Evolutionary conservation across 2,888 invertebrate genomes (phyloP), one percentile per base, ranked within the genome.

Genomic region (Acrobasis repandana): DNA sequence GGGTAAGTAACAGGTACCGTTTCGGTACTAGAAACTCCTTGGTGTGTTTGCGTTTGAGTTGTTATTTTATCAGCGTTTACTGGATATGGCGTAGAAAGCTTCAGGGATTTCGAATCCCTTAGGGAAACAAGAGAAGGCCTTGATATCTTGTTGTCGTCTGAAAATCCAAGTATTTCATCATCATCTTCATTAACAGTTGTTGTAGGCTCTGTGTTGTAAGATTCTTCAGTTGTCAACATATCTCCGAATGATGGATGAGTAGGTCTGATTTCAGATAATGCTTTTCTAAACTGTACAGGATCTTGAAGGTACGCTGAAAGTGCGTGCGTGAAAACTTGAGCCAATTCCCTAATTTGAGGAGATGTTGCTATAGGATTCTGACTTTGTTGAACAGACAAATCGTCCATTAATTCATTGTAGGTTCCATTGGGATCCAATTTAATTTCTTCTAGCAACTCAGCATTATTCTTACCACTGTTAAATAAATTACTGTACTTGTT

Each of bases 241-340:
- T 89, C 90, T n/a, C 86, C 81, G 52, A 90, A 88, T 1, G 95
- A 93, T 0, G 96, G 96, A 71, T 96, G 96, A 0, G 96, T 97
- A 0, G 97, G 97, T 74, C 97, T 92, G 1, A 96, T 95, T 67
- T 96, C 95, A 9, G 95, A 95, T 18, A 97, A 82, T 18, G 95
- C 95, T 75, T 95, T 95, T 68, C 95, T 94, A 72, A 97, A 97
- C 59, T 95, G 95, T n/a, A 95, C 95, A 0, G 97, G 97, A 81
- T 97, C 95, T 82, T 97, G 95, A 5, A 97, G 88, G 70, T 97
- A 97, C 0, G 96, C 96, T 1, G 96, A 95, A 15, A 97, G 83
- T 0, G 97, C 97, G 74, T 96, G 95, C 0, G 97, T 97, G 73
- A 97, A 97, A 4, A 97, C 96, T 83, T 96, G 95, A 0, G 97